phyloP scores from a whole-genome alignment of 2,888 invertebrate genomes.

The Melolontha melolontha region DNA sequence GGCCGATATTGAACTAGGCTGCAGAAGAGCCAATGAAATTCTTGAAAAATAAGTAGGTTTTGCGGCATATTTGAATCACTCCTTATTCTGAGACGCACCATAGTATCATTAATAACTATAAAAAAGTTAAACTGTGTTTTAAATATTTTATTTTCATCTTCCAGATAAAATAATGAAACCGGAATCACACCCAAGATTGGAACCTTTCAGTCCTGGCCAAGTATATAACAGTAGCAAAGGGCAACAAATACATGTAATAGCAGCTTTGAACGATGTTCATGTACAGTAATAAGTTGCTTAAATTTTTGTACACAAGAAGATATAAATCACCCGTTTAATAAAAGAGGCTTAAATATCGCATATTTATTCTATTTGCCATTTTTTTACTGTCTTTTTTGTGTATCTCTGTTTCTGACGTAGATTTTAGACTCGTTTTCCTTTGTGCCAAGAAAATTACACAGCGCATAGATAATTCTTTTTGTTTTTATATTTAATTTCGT shows the following conservation, averaged over 20 bases:
- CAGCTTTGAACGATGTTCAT: constrained; percentile 55
- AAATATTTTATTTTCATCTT: constrained; percentile 30
- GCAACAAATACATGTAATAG: constrained; percentile 89
- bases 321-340: constrained; percentile 17
- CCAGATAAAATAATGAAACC: constrained; percentile 65
- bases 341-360: constrained; percentile 10
- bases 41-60: no score
- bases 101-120: no score
- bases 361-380: constrained; percentile 10
- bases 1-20: no score
- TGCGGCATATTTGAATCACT: no score
- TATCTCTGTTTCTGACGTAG: constrained; percentile 7
- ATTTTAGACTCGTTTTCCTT: constrained; percentile 11
- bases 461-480: neutral
- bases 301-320: neutral
- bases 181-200: constrained; percentile 80
- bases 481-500: constrained; percentile 27
- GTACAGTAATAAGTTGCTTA: constrained; percentile 33
- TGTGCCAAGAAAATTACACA: constrained; percentile 15
- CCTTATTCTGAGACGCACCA: no score
- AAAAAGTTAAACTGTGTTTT: no score
- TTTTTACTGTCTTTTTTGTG: constrained; percentile 1
- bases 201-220: constrained; percentile 91
- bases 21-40: no score
- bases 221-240: constrained; percentile 94